Evolutionary conservation across 1,140 invertebrate genomes (phyloP), one percentile per base, ranked within the genome.

Genomic region (Brachionus plicatilis): DNA sequence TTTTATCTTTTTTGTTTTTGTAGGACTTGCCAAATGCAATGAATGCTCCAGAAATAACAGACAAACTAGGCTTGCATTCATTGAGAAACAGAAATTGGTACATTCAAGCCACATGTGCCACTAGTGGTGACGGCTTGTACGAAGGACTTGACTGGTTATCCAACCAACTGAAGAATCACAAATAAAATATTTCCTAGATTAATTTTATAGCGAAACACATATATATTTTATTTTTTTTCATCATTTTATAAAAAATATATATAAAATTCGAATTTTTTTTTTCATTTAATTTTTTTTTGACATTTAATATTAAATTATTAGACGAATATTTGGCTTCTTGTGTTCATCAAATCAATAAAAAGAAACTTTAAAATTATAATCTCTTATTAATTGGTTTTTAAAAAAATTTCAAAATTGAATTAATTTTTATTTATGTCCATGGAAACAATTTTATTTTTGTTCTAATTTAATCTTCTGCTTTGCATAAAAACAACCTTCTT

Each of bases 91-190:
- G 96, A 72, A 91, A 94, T 41, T 87, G 86, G 86, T 87, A 87
- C 76, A 86, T 92, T 85, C 91, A 99, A 91, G 95, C 96, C 72
- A 97, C 97, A 33, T 98, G 97, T 91, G 97, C 97, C 85, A 99
- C 96, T 20, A 95, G 95, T 90, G 97, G 96, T 33, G 93, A 97
- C 87, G 97, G 97, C 12, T 92, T 99, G 1, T 99, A 99, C 87
- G 97, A 99, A 91, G 96, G 96, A 50, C 92, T 99, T 53, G 96
- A 98, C 90, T 98, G 96, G 96, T 92, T 98, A 56, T 96, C 95
- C 86, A 97, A 96, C 89, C 95, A 98, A 92, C 91, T 98, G 85
- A 92, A 92, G 87, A 92, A 92, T 37, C 82, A 84, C 6, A 82
- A 82, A 68, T 82, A 65, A 47, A 82, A 56, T 68, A 43, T 72